A percentile compares a stretch with the other conserved stretches of the same genome.
phyloP scores from a whole-genome alignment of 2,797 vertebrate genomes.

The Betta splendens region DNA sequence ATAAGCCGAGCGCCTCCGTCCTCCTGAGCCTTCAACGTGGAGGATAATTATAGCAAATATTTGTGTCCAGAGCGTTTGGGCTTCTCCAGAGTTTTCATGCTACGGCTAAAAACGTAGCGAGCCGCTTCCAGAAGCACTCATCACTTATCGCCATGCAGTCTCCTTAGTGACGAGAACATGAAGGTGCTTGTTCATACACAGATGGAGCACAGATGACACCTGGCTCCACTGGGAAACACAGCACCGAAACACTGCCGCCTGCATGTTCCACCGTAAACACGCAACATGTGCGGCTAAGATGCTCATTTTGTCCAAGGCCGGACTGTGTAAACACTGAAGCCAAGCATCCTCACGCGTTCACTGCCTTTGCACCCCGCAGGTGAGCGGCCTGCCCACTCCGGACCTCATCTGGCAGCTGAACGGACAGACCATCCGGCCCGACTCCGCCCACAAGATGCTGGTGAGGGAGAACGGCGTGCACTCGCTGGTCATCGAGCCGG shows the following conservation, averaged over 20 bases:
- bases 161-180: too few species aligned
- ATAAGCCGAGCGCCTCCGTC: slow-evolving; percentile 42
- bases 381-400: slow-evolving; percentile 95
- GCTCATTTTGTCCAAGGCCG: slow-evolving; percentile 6
- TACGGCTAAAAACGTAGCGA: slow-evolving; percentile 34
- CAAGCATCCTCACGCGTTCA: too few species aligned
- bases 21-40: slow-evolving; percentile 45
- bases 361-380: slow-evolving; percentile 75
- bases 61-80: slow-evolving; percentile 65
- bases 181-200: slow-evolving; percentile 53
- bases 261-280: slow-evolving; percentile 32
- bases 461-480: slow-evolving; percentile 97
- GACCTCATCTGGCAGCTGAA: slow-evolving; percentile 97
- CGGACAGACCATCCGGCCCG: slow-evolving; percentile 90
- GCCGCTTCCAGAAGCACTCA: slow-evolving; percentile 27
- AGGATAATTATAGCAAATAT: slow-evolving; percentile 71
- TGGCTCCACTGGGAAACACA: too few species aligned
- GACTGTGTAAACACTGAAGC: not conserved
- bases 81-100: slow-evolving; percentile 65
- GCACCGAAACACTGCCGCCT: slow-evolving; percentile 47
- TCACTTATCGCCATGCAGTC: slow-evolving; percentile 1
- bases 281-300: slow-evolving; percentile 31
- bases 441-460: slow-evolving; percentile 95
- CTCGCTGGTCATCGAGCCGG: slow-evolving; percentile 96
- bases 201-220: not conserved